Evolutionary conservation across 1,140 invertebrate species (phyloP).

Genomic region (Anastrepha ludens): DNA sequence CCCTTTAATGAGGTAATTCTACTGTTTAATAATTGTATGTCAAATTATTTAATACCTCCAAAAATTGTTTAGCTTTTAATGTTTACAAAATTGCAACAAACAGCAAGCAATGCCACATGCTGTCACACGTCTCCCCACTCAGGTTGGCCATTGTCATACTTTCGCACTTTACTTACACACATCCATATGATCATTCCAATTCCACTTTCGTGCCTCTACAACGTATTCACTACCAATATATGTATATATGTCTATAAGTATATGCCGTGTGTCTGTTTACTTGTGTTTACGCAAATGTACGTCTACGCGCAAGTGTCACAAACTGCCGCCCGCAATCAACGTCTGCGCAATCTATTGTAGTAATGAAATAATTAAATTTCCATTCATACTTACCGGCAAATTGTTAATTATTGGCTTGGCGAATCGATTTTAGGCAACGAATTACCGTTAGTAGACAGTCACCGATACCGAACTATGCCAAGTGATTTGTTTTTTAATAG

Average conservation of each 20-base stretch:
- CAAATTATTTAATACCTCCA: slow-evolving; percentile 24
- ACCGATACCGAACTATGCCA: background rate
- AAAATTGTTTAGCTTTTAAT: background rate
- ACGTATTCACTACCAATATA: background rate
- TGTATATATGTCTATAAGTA: background rate
- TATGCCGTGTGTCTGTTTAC: background rate
- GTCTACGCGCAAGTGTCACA: background rate
- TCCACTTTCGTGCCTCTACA: background rate
- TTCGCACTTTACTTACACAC: background rate
- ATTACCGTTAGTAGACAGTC: background rate
- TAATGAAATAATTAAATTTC: slow-evolving; percentile 48
- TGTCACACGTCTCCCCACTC: background rate
- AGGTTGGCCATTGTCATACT: slow-evolving; percentile 1
- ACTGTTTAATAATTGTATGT: background rate
- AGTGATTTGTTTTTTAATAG: background rate
- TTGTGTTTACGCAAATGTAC: background rate
- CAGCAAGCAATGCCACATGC: background rate
- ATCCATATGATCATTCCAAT: background rate
- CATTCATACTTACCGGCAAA: slow-evolving; percentile 39
- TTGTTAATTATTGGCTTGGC: slow-evolving; percentile 26
- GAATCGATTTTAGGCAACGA: background rate
- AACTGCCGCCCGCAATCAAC: slow-evolving; percentile 26
- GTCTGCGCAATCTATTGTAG: slow-evolving; percentile 15
- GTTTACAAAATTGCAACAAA: background rate
- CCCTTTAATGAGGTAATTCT: background rate